phyloP scores from a whole-genome alignment of 1,140 invertebrate genomes.

The Drosophila prosaltans region DNA sequence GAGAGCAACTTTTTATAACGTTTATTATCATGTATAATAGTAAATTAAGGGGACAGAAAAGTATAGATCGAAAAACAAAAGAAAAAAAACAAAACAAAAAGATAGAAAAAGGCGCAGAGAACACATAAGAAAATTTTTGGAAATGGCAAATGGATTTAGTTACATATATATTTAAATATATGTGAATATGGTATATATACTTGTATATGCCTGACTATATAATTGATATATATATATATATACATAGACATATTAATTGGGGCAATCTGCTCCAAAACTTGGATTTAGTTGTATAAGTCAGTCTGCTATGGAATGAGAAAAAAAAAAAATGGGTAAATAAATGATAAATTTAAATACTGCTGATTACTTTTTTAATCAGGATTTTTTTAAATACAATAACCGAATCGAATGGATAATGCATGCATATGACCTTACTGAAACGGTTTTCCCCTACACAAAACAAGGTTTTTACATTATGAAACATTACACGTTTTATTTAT shows the following conservation, averaged over 20 bases:
- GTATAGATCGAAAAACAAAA: neutral
- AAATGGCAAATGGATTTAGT: slow-evolving; percentile 12
- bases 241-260: slow-evolving; percentile 10
- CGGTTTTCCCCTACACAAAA: neutral
- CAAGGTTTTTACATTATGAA: neutral
- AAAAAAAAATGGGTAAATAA: slow-evolving; percentile 14
- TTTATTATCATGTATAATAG: slow-evolving; percentile 62
- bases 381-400: no score
- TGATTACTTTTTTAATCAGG: no score
- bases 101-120: neutral
- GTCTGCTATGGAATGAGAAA: slow-evolving; percentile 8
- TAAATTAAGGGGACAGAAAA: slow-evolving; percentile 31
- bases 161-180: slow-evolving; percentile 20
- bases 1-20: slow-evolving; percentile 38
- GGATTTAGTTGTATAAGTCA: slow-evolving; percentile 12
- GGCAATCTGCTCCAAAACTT: slow-evolving; percentile 1
- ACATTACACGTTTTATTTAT: neutral
- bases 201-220: slow-evolving; percentile 14
- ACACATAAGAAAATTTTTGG: neutral
- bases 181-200: neutral
- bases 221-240: slow-evolving; percentile 20
- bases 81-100: neutral
- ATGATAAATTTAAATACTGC: slow-evolving; percentile 1
- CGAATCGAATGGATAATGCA: no score
- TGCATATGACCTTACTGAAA: no score